phyloP scores from a whole-genome alignment of 2,888 invertebrate genomes.

The Disparrhopalites patrizii region DNA sequence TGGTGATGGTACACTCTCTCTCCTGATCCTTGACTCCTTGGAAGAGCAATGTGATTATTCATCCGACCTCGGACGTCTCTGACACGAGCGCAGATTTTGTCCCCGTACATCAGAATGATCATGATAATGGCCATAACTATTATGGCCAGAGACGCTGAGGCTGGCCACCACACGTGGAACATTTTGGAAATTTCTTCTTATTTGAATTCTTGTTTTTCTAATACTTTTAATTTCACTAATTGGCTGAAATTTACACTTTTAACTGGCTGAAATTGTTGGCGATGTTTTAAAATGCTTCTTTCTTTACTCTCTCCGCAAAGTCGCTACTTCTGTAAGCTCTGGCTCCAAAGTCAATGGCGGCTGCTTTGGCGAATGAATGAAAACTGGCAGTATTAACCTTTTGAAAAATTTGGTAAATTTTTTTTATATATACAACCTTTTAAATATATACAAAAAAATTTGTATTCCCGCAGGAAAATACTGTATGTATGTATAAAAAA shows the following conservation, averaged over 20 bases:
- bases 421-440: neutral
- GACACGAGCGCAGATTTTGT: slow-evolving; percentile 58
- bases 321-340: slow-evolving; percentile 35
- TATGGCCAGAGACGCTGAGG: slow-evolving; percentile 66
- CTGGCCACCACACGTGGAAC: slow-evolving; percentile 75
- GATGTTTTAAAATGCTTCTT: neutral
- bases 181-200: slow-evolving; percentile 51
- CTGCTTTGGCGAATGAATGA: slow-evolving; percentile 78
- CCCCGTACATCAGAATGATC: slow-evolving; percentile 69
- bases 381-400: slow-evolving; percentile 78
- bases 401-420: slow-evolving; percentile 37
- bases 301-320: slow-evolving; percentile 16
- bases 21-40: neutral
- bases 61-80: slow-evolving; percentile 22
- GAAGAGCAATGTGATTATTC: slow-evolving; percentile 22
- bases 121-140: slow-evolving; percentile 72
- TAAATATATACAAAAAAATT: neutral
- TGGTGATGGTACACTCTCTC: neutral
- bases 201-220: neutral
- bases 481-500: neutral
- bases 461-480: too few relatives aligned
- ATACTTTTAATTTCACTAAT: neutral
- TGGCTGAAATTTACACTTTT: too few relatives aligned
- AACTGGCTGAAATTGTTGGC: too few relatives aligned
- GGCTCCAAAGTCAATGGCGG: slow-evolving; percentile 57